These are phyloP conservation scores for Diplodus puntazzo DNA, from an alignment of 2,797 vertebrate species.

Conservation along the genomic window DNA sequence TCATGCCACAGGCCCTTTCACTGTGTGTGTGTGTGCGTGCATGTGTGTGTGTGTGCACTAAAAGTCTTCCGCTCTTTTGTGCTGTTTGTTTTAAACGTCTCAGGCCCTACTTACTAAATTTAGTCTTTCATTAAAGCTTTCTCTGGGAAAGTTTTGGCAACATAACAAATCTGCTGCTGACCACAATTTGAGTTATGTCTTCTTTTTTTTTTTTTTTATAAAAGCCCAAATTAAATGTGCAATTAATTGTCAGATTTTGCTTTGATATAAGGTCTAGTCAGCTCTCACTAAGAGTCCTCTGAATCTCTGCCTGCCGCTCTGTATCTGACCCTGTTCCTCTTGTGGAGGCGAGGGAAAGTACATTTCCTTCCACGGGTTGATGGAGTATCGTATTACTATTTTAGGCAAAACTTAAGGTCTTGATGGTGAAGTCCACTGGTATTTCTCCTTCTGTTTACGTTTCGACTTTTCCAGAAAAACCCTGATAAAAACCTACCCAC, in stretches of 20 bases:
- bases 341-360: not conserved
- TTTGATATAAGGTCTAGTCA: not conserved
- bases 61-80: slow-evolving; percentile 26
- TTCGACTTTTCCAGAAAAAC: slow-evolving; percentile 22
- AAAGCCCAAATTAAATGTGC: not conserved
- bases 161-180: not conserved
- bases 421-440: not conserved
- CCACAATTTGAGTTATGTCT: not conserved
- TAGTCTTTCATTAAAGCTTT: not conserved
- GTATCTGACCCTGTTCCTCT: not conserved
- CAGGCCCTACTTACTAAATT: not conserved
- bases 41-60: slow-evolving; percentile 13
- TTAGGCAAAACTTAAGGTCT: not conserved
- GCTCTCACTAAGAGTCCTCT: not conserved
- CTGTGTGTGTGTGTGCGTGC: slow-evolving; percentile 6
- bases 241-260: not conserved
- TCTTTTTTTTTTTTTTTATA: too few relatives aligned
- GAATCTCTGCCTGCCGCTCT: not conserved
- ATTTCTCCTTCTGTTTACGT: slow-evolving; percentile 1
- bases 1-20: slow-evolving; percentile 4
- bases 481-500: slow-evolving; percentile 22
- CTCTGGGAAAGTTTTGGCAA: not conserved
- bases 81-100: not conserved
- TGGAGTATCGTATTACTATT: not conserved
- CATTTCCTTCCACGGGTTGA: not conserved